Evolutionary conservation across 2,113 vertebrate species (phyloP).

Genomic region (Scophthalmus maximus): DNA sequence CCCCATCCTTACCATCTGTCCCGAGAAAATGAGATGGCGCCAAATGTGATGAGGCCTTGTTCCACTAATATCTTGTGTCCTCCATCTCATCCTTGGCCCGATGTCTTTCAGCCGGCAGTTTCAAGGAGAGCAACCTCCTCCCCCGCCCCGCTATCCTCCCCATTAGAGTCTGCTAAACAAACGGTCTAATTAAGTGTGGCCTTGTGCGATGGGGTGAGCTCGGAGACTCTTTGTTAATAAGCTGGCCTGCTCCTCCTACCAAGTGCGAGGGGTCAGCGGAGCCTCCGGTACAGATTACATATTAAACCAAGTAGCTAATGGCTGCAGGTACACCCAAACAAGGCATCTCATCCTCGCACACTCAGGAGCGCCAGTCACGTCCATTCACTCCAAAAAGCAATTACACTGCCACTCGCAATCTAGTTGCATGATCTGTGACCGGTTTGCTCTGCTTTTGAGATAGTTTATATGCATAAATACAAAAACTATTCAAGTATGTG

Average conservation of each 20-base stretch:
- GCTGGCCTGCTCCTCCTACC: constrained; percentile 57
- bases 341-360: constrained; percentile 52
- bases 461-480: constrained; percentile 28
- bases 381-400: constrained; percentile 65
- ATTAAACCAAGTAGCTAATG: constrained; percentile 75
- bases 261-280: constrained; percentile 56
- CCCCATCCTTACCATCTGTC: constrained; percentile 36
- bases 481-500: constrained; percentile 11
- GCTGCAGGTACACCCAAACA: constrained; percentile 58
- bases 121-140: constrained; percentile 65
- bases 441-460: constrained; percentile 21
- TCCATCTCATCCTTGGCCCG: constrained; percentile 56
- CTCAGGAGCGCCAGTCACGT: constrained; percentile 52
- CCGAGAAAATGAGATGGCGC: constrained; percentile 31
- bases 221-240: constrained; percentile 66
- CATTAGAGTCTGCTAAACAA: constrained; percentile 72
- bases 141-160: constrained; percentile 13
- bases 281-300: constrained; percentile 58
- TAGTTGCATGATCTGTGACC: constrained; percentile 44
- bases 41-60: constrained; percentile 12
- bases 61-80: constrained; percentile 36
- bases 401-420: constrained; percentile 59
- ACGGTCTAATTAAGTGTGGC: constrained; percentile 74
- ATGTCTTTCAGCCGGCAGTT: constrained; percentile 68
- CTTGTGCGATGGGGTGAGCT: constrained; percentile 62